These are phyloP conservation scores for Phanerotoma sp. DNA, from an alignment of 2,888 invertebrate species.

Conservation along the genomic window DNA sequence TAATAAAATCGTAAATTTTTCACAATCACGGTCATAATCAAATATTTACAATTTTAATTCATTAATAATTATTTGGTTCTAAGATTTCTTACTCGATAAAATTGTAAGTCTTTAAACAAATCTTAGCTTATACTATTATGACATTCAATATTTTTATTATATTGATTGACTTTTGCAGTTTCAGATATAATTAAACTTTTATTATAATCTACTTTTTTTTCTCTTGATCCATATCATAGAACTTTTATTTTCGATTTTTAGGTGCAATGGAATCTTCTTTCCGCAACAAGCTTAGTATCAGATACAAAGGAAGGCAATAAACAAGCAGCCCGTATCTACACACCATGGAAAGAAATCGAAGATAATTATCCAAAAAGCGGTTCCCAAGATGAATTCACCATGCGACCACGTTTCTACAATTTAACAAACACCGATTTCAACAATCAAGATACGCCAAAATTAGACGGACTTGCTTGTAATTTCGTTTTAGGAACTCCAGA, in stretches of 20 bases:
- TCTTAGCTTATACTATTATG: no score
- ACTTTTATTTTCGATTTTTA: conserved; percentile 42
- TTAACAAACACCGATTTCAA: conserved; percentile 76
- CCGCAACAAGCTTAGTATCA: conserved; percentile 64
- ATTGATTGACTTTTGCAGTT: no score
- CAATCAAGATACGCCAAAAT: conserved; percentile 82
- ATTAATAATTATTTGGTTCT: no score
- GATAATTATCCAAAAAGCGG: conserved; percentile 69
- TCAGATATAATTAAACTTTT: conserved; percentile 1
- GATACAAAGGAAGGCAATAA: conserved; percentile 61
- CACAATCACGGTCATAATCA: background rate
- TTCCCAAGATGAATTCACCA: conserved; percentile 66
- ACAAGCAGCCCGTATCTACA: conserved; percentile 64
- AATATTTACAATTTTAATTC: no score
- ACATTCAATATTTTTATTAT: no score
- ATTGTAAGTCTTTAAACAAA: no score
- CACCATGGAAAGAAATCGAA: conserved; percentile 75
- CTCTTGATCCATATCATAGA: no score
- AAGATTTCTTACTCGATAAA: no score
- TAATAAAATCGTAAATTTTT: conserved; percentile 8
- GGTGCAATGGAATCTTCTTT: conserved; percentile 81
- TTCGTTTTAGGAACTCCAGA: conserved; percentile 92
- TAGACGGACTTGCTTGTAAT: conserved; percentile 91
- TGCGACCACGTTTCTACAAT: conserved; percentile 91
- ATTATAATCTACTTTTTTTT: no score